Evolutionary conservation across 2,888 invertebrate species (phyloP).

Genomic region (Thereva unica): DNA sequence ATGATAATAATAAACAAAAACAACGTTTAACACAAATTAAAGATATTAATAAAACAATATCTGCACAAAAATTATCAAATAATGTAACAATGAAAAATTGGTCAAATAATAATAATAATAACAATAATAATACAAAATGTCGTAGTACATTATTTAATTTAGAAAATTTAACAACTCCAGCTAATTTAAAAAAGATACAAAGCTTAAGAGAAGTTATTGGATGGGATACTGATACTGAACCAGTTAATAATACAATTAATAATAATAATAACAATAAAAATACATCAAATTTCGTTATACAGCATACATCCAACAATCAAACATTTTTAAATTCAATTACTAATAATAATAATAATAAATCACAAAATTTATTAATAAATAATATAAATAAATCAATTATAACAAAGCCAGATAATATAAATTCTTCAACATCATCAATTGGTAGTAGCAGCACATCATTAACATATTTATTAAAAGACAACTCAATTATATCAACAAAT

Average conservation of each 20-base stretch:
- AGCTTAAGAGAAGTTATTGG: slow-evolving; percentile 17
- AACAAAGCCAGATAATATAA: too few relatives aligned
- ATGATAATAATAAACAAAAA: background rate
- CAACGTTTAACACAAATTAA: background rate
- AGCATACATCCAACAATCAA: slow-evolving; percentile 5
- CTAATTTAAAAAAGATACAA: background rate
- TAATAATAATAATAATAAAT: too few relatives aligned
- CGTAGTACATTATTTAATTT: background rate
- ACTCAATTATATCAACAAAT: too few relatives aligned
- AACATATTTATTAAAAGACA: too few relatives aligned
- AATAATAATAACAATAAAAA: background rate
- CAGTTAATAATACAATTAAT: background rate
- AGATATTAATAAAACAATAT: too few relatives aligned
- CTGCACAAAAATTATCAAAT: too few relatives aligned
- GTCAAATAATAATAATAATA: background rate
- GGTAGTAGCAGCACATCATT: too few relatives aligned
- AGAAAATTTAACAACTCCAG: background rate
- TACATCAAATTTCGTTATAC: slow-evolving; percentile 14
- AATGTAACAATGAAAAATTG: too few relatives aligned
- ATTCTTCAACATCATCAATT: too few relatives aligned
- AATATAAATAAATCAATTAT: too few relatives aligned
- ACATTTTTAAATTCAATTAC: too few relatives aligned
- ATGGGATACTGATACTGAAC: background rate
- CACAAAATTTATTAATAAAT: too few relatives aligned
- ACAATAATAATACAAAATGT: background rate